Evolutionary conservation across 1,140 invertebrate species (phyloP).

Genomic region (Papilio dardanus): DNA sequence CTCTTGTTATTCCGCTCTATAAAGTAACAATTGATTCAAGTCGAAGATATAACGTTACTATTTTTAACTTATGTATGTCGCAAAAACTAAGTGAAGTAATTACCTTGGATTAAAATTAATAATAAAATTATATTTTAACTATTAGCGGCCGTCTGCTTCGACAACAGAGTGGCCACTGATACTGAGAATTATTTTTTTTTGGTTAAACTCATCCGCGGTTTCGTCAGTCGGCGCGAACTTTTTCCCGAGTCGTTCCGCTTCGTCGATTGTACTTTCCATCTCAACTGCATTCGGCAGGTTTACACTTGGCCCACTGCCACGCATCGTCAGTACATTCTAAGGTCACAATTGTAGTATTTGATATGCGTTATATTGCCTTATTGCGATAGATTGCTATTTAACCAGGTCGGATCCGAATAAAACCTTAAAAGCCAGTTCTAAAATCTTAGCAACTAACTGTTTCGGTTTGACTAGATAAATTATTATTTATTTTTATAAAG

Average conservation of each 20-base stretch:
- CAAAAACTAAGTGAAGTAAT: too few species aligned
- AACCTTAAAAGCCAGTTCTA: too few species aligned
- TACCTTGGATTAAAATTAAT: too few species aligned
- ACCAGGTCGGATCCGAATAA: too few species aligned
- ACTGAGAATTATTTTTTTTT: not conserved
- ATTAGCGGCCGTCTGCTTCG: not conserved
- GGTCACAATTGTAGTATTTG: not conserved
- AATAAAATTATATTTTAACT: too few species aligned
- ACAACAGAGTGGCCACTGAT: not conserved
- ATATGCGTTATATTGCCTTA: not conserved
- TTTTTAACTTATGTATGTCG: too few species aligned
- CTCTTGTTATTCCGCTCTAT: not conserved
- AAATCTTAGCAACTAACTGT: too few species aligned
- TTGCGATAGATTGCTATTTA: not conserved
- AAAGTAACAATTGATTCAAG: too few species aligned
- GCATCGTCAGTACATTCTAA: slow-evolving; percentile 23
- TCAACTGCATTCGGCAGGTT: slow-evolving; percentile 46
- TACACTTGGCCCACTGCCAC: slow-evolving; percentile 40
- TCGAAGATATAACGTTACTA: too few species aligned
- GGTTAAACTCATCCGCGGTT: not conserved
- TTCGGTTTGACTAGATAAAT: too few species aligned
- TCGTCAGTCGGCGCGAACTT: slow-evolving; percentile 24
- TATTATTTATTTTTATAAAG: too few species aligned
- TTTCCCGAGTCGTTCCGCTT: slow-evolving; percentile 45
- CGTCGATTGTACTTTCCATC: slow-evolving; percentile 51